phyloP scores from a whole-genome alignment of 2,888 invertebrate species.

The Odontothrips loti region DNA sequence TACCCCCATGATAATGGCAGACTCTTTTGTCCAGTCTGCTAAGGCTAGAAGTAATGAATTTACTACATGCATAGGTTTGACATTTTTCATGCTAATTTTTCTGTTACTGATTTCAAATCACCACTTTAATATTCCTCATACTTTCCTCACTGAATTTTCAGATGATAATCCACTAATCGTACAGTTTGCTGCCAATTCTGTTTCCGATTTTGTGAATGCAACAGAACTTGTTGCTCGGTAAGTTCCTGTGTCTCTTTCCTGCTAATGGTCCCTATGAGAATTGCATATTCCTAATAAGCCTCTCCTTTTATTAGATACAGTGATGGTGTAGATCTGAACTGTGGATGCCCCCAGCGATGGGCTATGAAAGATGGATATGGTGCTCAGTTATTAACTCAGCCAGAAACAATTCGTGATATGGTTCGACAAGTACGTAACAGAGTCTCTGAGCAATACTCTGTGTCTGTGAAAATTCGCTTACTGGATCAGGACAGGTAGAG shows the following conservation, averaged over 20 bases:
- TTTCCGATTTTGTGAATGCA: conserved; percentile 77
- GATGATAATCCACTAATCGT: conserved; percentile 83
- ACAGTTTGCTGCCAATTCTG: conserved; percentile 90
- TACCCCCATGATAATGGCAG: conserved; percentile 95
- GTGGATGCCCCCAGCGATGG: conserved; percentile 97
- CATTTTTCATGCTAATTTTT: not conserved
- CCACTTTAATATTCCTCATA: not conserved
- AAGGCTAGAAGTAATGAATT: conserved; percentile 83
- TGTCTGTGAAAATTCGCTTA: conserved; percentile 90
- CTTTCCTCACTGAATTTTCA: conserved; percentile 37
- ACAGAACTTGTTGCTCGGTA: conserved; percentile 76
- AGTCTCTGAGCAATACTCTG: conserved; percentile 66
- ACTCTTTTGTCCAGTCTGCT: conserved; percentile 83
- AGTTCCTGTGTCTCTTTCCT: conserved; percentile 42
- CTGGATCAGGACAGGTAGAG: conserved; percentile 59
- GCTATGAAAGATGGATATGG: conserved; percentile 89
- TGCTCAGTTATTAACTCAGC: conserved; percentile 73
- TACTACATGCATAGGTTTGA: conserved; percentile 57
- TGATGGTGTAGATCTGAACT: conserved; percentile 93
- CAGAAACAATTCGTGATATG: conserved; percentile 77
- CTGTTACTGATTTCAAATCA: not conserved
- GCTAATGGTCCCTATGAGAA: not conserved
- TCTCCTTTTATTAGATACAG: conserved; percentile 56
- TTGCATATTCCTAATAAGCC: conserved; percentile 2
- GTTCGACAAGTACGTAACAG: conserved; percentile 69